A percentile compares a stretch with the other conserved stretches of the same genome.
Conservation (phyloP, 2,888 invertebrate species). For the Drosophila antonietae region DNA sequence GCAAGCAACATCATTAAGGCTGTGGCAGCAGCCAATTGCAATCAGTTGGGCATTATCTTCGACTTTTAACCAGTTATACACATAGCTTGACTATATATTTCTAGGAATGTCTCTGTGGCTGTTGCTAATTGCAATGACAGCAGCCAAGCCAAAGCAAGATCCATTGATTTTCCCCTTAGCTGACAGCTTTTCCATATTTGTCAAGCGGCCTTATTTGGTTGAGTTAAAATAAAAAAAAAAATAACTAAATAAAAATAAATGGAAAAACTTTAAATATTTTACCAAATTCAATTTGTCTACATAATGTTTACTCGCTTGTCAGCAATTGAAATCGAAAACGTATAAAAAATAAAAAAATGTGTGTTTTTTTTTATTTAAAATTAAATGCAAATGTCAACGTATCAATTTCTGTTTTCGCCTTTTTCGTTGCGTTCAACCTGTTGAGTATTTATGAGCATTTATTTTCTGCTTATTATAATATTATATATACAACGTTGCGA, state of each 20-base stretch:
- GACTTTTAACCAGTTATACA: slow-evolving; percentile 39
- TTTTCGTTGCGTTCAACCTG: slow-evolving; percentile 30
- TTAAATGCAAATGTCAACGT: slow-evolving; percentile 64
- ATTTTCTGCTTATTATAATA: slow-evolving; percentile 41
- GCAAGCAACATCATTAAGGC: background rate
- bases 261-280: slow-evolving; percentile 27
- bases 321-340: slow-evolving; percentile 22
- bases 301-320: slow-evolving; percentile 1
- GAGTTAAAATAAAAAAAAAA: slow-evolving; percentile 1
- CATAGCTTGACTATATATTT: slow-evolving; percentile 59
- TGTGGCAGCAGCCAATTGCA: slow-evolving; percentile 1
- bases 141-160: slow-evolving; percentile 33
- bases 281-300: slow-evolving; percentile 46
- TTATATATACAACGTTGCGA: slow-evolving; percentile 29
- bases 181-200: slow-evolving; percentile 42
- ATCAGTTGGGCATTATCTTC: slow-evolving; percentile 8
- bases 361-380: background rate
- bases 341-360: background rate
- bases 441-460: slow-evolving; percentile 40
- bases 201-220: slow-evolving; percentile 36
- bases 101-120: slow-evolving; percentile 46
- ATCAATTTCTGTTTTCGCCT: slow-evolving; percentile 28
- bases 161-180: slow-evolving; percentile 62
- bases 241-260: background rate
- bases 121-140: slow-evolving; percentile 56